These are phyloP conservation scores for Achroia grisella DNA, from an alignment of 1,140 invertebrate species.

Conservation along the genomic window DNA sequence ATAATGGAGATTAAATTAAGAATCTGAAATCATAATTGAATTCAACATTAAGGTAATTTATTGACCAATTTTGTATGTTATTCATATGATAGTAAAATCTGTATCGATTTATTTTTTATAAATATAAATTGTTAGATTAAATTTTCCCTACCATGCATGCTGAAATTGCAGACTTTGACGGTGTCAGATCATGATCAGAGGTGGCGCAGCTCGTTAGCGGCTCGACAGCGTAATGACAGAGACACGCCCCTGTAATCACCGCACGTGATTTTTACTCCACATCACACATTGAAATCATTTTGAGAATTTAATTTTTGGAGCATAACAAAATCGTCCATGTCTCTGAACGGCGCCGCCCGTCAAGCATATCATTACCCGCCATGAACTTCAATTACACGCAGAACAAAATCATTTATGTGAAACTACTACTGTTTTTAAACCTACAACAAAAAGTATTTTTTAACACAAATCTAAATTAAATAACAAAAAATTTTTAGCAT, in stretches of 20 bases:
- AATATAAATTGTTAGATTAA: no score
- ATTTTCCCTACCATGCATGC: no score
- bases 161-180: neutral
- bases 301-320: slow-evolving; percentile 43
- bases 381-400: slow-evolving; percentile 38
- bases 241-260: slow-evolving; percentile 42
- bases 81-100: no score
- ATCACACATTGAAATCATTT: slow-evolving; percentile 59
- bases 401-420: slow-evolving; percentile 22
- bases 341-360: slow-evolving; percentile 21
- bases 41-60: no score
- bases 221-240: slow-evolving; percentile 53
- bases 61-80: no score
- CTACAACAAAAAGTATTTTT: no score
- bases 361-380: slow-evolving; percentile 50
- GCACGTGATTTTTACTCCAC: slow-evolving; percentile 45
- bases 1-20: slow-evolving; percentile 4
- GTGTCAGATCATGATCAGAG: slow-evolving; percentile 11
- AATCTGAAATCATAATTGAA: no score
- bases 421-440: slow-evolving; percentile 2
- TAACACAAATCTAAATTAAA: no score
- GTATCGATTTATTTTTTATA: no score
- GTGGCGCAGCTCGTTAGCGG: slow-evolving; percentile 35
- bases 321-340: slow-evolving; percentile 48
- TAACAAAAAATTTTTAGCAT: no score